Evolutionary conservation across 2,797 vertebrate genomes (phyloP).

Genomic region (Mastacembelus armatus): DNA sequence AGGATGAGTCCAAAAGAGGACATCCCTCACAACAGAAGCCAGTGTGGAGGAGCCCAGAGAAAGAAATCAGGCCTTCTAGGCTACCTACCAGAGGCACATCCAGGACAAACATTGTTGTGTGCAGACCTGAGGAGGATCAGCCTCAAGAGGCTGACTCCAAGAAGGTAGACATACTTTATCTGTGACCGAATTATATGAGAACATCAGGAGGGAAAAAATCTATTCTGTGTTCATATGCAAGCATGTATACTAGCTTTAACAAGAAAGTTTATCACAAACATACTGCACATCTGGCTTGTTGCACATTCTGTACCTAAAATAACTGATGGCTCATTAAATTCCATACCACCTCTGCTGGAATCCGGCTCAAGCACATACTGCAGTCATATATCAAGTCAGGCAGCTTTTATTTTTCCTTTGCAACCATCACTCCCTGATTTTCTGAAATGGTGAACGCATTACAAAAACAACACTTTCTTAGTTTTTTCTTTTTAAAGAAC

Average conservation of each 20-base stretch:
- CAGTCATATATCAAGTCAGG: constrained; percentile 53
- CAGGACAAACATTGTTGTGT: constrained; percentile 33
- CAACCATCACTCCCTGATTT: constrained; percentile 25
- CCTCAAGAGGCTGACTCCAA: constrained; percentile 14
- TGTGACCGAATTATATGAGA: neutral
- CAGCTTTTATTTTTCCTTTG: constrained; percentile 50
- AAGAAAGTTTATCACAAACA: constrained; percentile 13
- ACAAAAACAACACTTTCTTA: neutral
- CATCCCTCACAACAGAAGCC: constrained; percentile 41
- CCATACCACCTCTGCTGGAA: constrained; percentile 32
- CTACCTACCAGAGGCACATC: constrained; percentile 53
- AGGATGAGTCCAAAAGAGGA: constrained; percentile 70
- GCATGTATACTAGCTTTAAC: constrained; percentile 1
- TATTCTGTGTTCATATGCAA: neutral
- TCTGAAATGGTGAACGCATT: neutral
- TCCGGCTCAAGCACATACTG: constrained; percentile 24
- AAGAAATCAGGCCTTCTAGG: constrained; percentile 34
- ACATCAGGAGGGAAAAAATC: neutral
- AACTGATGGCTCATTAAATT: constrained; percentile 36
- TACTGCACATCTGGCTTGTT: constrained; percentile 49
- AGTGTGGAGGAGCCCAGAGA: constrained; percentile 40
- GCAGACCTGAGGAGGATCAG: constrained; percentile 40
- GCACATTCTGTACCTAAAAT: constrained; percentile 13
- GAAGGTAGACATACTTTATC: constrained; percentile 51
- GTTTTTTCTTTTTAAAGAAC: neutral